phyloP scores from a whole-genome alignment of 2,888 invertebrate species.

The Ectobius pallidus region DNA sequence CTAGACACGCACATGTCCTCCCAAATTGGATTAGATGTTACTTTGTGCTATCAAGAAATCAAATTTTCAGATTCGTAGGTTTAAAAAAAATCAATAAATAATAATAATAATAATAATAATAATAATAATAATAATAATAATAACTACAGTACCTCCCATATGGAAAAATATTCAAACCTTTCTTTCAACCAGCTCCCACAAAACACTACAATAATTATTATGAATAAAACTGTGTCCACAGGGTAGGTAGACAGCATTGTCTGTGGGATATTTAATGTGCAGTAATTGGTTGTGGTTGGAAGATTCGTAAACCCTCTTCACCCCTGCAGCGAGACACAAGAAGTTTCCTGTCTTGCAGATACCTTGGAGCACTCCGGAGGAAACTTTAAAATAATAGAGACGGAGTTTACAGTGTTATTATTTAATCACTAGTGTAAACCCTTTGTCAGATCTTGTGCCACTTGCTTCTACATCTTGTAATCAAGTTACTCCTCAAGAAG shows the following conservation, averaged over 20 bases:
- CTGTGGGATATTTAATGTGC: conserved; percentile 3
- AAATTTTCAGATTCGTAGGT: too few species aligned
- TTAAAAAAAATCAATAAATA: too few species aligned
- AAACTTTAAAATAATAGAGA: conserved; percentile 23
- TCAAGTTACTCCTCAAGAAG: not conserved
- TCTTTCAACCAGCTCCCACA: too few species aligned
- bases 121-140: too few species aligned
- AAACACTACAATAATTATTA: too few species aligned
- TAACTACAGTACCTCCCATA: too few species aligned
- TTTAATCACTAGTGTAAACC: conserved; percentile 29
- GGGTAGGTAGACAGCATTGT: not conserved
- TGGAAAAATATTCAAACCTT: too few species aligned
- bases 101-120: too few species aligned
- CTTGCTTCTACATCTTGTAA: not conserved
- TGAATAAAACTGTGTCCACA: not conserved
- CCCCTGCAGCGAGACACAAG: not conserved
- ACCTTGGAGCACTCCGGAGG: conserved; percentile 11
- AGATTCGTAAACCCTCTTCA: not conserved
- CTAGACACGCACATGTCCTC: too few species aligned
- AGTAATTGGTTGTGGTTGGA: conserved; percentile 1
- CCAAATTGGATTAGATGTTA: too few species aligned
- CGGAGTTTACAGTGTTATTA: conserved; percentile 25
- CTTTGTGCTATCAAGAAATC: too few species aligned
- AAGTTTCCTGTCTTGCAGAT: not conserved
- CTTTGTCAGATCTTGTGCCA: not conserved